Evolutionary conservation across 2,888 invertebrate genomes (phyloP).

Genomic region (Rhimphoctona megacephalus): DNA sequence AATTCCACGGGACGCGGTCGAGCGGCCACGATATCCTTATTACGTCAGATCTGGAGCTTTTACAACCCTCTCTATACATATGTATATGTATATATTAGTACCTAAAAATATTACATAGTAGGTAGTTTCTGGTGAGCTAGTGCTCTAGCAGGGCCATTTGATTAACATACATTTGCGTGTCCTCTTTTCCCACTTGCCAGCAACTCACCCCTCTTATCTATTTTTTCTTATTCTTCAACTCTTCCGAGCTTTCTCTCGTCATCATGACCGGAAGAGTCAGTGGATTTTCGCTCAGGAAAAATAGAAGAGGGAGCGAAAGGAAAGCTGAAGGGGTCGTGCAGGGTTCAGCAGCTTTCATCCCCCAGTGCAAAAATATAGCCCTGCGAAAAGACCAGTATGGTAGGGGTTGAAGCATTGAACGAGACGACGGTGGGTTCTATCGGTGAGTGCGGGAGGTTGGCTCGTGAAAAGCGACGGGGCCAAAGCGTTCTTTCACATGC

Average conservation of each 20-base stretch:
- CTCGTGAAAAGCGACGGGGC: conserved; percentile 77
- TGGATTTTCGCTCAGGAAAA: conserved; percentile 34
- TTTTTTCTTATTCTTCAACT: conserved; percentile 1
- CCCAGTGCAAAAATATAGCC: conserved; percentile 67
- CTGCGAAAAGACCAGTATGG: conserved; percentile 56
- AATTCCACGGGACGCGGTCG: conserved; percentile 54
- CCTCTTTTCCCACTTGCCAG: conserved; percentile 67
- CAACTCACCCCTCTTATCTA: conserved; percentile 38
- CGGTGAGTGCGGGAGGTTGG: conserved; percentile 54
- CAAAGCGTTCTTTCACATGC: conserved; percentile 84
- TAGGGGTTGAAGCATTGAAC: conserved; percentile 34
- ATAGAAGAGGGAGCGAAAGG: conserved; percentile 10
- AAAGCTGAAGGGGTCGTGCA: conserved; percentile 27
- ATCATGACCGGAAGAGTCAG: conserved; percentile 42
- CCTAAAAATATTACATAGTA: conserved; percentile 44
- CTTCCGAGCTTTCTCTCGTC: conserved; percentile 7
- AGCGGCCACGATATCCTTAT: conserved; percentile 53
- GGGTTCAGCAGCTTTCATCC: conserved; percentile 65
- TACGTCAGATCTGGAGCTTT: conserved; percentile 60
- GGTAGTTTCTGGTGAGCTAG: conserved; percentile 58
- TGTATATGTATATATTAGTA: background rate
- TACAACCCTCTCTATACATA: background rate
- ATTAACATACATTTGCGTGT: conserved; percentile 73
- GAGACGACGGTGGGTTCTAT: conserved; percentile 40
- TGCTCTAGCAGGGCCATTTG: conserved; percentile 65